A percentile compares a stretch with the other conserved stretches of the same genome.
Conservation (phyloP, 2,888 invertebrate genomes). For the Stenurella melanura region DNA sequence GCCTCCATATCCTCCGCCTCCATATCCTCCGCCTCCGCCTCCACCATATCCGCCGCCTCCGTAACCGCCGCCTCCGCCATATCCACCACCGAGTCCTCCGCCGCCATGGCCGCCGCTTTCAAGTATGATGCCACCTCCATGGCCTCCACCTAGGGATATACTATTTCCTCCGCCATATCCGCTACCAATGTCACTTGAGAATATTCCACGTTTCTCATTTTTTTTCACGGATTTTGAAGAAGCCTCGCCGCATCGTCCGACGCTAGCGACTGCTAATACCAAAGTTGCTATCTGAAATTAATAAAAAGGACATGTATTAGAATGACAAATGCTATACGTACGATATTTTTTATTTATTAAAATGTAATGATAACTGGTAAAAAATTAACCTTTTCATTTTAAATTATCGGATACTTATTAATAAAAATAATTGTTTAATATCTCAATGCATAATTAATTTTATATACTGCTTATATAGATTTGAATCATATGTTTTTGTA, state of each 20-base stretch:
- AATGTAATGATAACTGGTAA: background rate
- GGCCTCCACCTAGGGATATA: slow-evolving; percentile 46
- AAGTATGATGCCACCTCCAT: slow-evolving; percentile 39
- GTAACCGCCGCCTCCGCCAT: slow-evolving; percentile 44
- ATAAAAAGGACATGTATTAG: slow-evolving; percentile 1
- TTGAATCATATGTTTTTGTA: too few species aligned
- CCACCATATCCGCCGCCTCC: slow-evolving; percentile 41
- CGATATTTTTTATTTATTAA: background rate
- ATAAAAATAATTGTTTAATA: too few species aligned
- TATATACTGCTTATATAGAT: too few species aligned
- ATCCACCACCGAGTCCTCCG: slow-evolving; percentile 44
- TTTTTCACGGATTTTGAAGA: slow-evolving; percentile 54
- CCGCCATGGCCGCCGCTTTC: slow-evolving; percentile 53
- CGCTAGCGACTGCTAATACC: slow-evolving; percentile 63
- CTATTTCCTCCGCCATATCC: slow-evolving; percentile 51
- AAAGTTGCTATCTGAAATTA: slow-evolving; percentile 57
- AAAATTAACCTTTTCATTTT: background rate
- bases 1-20: slow-evolving; percentile 44
- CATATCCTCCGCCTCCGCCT: slow-evolving; percentile 51
- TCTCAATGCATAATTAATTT: too few species aligned
- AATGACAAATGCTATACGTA: background rate
- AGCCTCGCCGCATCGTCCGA: slow-evolving; percentile 63
- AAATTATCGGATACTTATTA: background rate
- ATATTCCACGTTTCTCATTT: slow-evolving; percentile 64
- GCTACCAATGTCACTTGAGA: slow-evolving; percentile 60